Evolutionary conservation across 2,113 vertebrate genomes (phyloP), one percentile per base, ranked within the genome.

Genomic region (Pachycephala philippinensis): DNA sequence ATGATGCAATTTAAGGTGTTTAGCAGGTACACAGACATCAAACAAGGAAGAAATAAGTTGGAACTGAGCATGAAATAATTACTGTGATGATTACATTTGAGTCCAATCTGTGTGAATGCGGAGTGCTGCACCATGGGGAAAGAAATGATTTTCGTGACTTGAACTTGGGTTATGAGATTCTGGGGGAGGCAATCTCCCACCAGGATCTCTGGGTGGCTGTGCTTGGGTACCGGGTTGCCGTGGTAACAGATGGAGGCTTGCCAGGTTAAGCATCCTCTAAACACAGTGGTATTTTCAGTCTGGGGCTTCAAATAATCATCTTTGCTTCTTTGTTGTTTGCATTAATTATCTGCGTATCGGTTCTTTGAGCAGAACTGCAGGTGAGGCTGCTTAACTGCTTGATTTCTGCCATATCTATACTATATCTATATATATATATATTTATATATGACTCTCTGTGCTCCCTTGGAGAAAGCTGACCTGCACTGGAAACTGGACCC

Each of bases 161-260:
- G 89, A 94, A 76, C 35, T 80, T 57, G 53, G 45, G 33, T 64
- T 92, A 19, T 64, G 74, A 92, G 95, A 96, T 65, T 79, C 69
- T 64, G 86, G 70, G 53, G 91, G 93, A 97, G 79, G 59, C 89
- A 97, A 77, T 97, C 74, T 96, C 68, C 64, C 78, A 79, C 83
- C 91, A 95, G 85, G 95, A 95, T 98, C 97, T 97, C 89, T 22
- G 97, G 97, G 97, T 59, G 42, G 94, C 95, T 97, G 92, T 60
- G 15, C 95, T 85, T 98, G 97, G 97, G 97, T 97, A 98, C 95
- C 59, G 19, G 83, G 98, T 99, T 99, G 97, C 98, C 95, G 97
- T 96, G 98, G 99, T 90, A 98, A 99, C 98, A 12, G 92, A 88
- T 72, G 88, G 97, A 97, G 91, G 90, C 91, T 97, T 94, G 89